Conservation (phyloP, 2,797 vertebrate species). For the Fistularia commersonii region DNA sequence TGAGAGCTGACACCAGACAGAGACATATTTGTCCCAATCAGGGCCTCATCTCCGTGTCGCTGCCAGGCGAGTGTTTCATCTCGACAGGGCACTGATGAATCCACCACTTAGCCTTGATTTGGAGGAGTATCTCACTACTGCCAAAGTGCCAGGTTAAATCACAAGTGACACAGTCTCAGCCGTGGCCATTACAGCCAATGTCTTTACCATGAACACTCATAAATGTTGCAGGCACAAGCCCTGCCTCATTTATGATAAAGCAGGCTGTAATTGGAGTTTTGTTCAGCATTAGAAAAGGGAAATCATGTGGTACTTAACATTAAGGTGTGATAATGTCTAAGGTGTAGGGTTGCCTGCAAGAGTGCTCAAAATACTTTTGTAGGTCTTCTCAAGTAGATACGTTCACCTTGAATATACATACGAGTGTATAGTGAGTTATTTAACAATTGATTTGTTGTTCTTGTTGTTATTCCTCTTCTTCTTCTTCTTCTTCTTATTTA, state of each 20-base stretch:
- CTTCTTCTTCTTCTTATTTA: too few relatives aligned
- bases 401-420: too few relatives aligned
- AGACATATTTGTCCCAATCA: conserved; percentile 81
- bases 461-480: too few relatives aligned
- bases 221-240: conserved; percentile 45
- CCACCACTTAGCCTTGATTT: conserved; percentile 80
- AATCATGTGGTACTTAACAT: too few relatives aligned
- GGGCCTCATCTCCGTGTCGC: conserved; percentile 68
- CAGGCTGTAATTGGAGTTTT: conserved; percentile 33
- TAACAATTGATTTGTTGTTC: too few relatives aligned
- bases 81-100: conserved; percentile 78
- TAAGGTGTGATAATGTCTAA: too few relatives aligned
- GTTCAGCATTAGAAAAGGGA: background rate
- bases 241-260: conserved; percentile 35
- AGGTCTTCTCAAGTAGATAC: too few relatives aligned
- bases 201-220: conserved; percentile 52
- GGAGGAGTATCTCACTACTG: conserved; percentile 62
- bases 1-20: conserved; percentile 76
- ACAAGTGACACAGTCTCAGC: conserved; percentile 52
- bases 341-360: too few relatives aligned
- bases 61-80: conserved; percentile 63
- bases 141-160: conserved; percentile 73
- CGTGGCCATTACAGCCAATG: conserved; percentile 44
- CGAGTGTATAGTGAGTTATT: too few relatives aligned
- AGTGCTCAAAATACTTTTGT: too few relatives aligned